A percentile compares a stretch with the other conserved stretches of the same genome.
phyloP scores from a whole-genome alignment of 2,797 vertebrate species.

The Smutsia temminckii region DNA sequence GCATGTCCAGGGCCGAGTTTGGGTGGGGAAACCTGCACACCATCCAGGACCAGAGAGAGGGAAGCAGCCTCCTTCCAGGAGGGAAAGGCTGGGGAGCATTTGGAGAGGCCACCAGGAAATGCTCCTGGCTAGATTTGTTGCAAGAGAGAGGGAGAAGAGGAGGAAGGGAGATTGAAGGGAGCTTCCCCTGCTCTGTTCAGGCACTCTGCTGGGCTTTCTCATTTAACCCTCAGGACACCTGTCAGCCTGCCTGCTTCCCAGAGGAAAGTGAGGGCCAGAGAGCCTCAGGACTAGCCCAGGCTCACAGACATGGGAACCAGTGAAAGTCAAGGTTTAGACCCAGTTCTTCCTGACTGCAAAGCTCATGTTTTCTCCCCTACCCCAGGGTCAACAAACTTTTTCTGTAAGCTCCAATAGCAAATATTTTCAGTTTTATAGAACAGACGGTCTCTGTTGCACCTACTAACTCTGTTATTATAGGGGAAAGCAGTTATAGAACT shows the following conservation, averaged over 20 bases:
- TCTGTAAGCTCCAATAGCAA: background rate
- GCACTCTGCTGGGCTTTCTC: background rate
- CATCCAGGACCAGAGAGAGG: background rate
- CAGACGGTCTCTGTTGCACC: background rate
- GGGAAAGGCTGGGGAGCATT: background rate
- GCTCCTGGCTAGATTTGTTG: background rate
- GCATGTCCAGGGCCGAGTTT: too few species aligned
- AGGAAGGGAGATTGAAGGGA: fast-evolving
- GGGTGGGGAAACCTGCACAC: background rate
- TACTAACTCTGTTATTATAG: background rate
- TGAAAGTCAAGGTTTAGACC: background rate
- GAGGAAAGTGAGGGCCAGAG: background rate
- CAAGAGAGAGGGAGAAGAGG: background rate
- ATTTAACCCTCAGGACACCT: background rate
- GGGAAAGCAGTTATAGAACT: background rate
- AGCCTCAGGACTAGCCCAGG: fast-evolving
- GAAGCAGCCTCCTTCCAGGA: background rate
- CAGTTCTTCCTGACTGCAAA: background rate
- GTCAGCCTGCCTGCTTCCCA: background rate
- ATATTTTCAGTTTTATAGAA: background rate
- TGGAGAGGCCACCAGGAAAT: background rate
- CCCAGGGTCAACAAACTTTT: background rate
- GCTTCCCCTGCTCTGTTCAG: background rate
- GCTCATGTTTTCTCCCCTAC: background rate
- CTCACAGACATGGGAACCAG: background rate